Evolutionary conservation across 2,797 vertebrate genomes (phyloP).

Genomic region (Gastrophryne carolinensis): DNA sequence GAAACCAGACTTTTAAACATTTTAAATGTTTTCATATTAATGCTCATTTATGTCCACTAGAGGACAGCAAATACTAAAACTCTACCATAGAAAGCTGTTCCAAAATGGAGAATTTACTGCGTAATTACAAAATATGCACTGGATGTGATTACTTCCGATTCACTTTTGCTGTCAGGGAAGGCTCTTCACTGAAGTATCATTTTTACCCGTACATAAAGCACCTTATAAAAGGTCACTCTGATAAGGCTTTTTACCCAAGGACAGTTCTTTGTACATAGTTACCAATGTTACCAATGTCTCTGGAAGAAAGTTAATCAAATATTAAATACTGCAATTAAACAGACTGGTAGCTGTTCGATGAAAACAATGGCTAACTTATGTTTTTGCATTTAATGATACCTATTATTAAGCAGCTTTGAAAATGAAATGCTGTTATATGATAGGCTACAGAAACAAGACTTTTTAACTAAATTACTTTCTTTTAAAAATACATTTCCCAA

Average conservation of each 20-base stretch:
- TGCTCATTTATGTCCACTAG: too few species aligned
- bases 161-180: constrained; percentile 56
- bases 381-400: too few species aligned
- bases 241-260: constrained; percentile 51
- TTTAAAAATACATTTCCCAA: too few species aligned
- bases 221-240: constrained; percentile 51
- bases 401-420: too few species aligned
- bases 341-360: neutral
- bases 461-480: too few species aligned
- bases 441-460: too few species aligned
- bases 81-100: too few species aligned
- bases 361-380: neutral
- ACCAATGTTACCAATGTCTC: too few species aligned
- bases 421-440: too few species aligned
- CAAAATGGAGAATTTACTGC: constrained; percentile 42
- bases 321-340: constrained; percentile 8
- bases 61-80: constrained; percentile 64
- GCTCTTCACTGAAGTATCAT: constrained; percentile 50
- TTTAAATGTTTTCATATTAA: too few species aligned
- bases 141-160: constrained; percentile 56
- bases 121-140: constrained; percentile 36
- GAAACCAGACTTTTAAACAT: too few species aligned
- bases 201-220: constrained; percentile 50
- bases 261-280: constrained; percentile 20
- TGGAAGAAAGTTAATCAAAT: constrained; percentile 1